These are phyloP conservation scores for Clarias macrocephalus DNA, from an alignment of 2,113 vertebrate species.

Conservation along the genomic window DNA sequence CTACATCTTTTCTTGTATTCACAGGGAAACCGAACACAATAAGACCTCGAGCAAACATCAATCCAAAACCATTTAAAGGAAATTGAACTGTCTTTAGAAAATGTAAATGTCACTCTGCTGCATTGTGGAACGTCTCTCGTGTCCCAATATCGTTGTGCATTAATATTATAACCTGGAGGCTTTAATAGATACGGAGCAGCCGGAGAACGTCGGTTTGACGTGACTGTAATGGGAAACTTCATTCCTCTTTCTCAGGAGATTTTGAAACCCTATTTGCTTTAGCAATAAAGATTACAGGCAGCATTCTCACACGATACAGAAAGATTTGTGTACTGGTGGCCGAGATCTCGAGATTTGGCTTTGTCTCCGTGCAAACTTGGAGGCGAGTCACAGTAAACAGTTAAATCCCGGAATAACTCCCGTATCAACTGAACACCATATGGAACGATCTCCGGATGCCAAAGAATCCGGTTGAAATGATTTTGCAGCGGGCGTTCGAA, in stretches of 20 bases:
- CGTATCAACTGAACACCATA: conserved; percentile 18
- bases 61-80: neutral
- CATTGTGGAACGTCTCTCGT: conserved; percentile 64
- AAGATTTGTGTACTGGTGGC: conserved; percentile 11
- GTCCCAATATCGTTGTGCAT: conserved; percentile 67
- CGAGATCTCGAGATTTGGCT: conserved; percentile 17
- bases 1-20: neutral
- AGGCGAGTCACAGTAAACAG: conserved; percentile 28
- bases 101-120: conserved; percentile 31
- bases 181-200: conserved; percentile 71
- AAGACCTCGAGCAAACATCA: neutral
- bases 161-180: conserved; percentile 66
- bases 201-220: conserved; percentile 59
- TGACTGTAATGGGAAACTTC: conserved; percentile 69
- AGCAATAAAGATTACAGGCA: conserved; percentile 57
- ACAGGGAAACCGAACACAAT: neutral
- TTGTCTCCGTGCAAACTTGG: conserved; percentile 24
- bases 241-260: conserved; percentile 55
- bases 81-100: neutral
- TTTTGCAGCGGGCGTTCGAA: neutral
- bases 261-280: conserved; percentile 52
- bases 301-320: conserved; percentile 32
- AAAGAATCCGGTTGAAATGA: neutral
- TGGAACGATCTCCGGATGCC: conserved; percentile 4
- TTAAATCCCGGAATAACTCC: conserved; percentile 32